These are phyloP conservation scores for Chelon auratus DNA, from an alignment of 2,797 vertebrate genomes.

Conservation along the genomic window DNA sequence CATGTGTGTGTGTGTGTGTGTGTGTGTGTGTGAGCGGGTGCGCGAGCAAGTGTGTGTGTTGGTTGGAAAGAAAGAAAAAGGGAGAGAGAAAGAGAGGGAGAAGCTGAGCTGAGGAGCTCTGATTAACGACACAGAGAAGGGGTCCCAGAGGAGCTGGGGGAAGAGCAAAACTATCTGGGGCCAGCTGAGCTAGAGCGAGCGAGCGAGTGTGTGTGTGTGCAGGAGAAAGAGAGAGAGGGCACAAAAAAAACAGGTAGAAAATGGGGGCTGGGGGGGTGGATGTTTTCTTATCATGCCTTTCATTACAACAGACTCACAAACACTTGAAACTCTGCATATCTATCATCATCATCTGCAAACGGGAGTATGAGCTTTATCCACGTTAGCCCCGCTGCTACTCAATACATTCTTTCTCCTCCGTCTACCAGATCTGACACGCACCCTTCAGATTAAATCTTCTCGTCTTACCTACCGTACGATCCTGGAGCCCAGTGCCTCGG, in stretches of 20 bases:
- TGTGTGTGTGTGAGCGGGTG: conserved; percentile 40
- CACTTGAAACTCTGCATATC: conserved; percentile 67
- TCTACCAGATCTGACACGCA: conserved; percentile 49
- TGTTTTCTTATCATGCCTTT: conserved; percentile 74
- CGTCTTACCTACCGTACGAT: conserved; percentile 44
- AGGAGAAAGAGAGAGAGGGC: conserved; percentile 23
- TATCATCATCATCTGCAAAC: conserved; percentile 69
- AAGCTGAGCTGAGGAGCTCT: conserved; percentile 81
- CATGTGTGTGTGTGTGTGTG: conserved; percentile 25
- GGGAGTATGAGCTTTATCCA: conserved; percentile 37
- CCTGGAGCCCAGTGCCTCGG: conserved; percentile 46
- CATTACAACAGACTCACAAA: conserved; percentile 74
- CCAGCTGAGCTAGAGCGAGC: conserved; percentile 75
- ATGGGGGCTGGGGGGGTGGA: conserved; percentile 30
- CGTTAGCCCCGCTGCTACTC: conserved; percentile 43
- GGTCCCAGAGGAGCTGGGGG: conserved; percentile 81
- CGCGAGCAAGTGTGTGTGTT: conserved; percentile 39
- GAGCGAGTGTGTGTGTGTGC: conserved; percentile 7
- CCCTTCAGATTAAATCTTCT: conserved; percentile 73
- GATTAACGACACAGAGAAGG: conserved; percentile 84
- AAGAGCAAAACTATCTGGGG: conserved; percentile 82
- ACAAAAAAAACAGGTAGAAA: conserved; percentile 63
- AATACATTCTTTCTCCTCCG: conserved; percentile 30
- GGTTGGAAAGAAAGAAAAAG: conserved; percentile 69
- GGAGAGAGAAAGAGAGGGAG: conserved; percentile 65